Percentiles rank a stretch among this genome's conserved stretches.
Conservation (phyloP, 2,888 invertebrate species). For the Tipula lateralis region DNA sequence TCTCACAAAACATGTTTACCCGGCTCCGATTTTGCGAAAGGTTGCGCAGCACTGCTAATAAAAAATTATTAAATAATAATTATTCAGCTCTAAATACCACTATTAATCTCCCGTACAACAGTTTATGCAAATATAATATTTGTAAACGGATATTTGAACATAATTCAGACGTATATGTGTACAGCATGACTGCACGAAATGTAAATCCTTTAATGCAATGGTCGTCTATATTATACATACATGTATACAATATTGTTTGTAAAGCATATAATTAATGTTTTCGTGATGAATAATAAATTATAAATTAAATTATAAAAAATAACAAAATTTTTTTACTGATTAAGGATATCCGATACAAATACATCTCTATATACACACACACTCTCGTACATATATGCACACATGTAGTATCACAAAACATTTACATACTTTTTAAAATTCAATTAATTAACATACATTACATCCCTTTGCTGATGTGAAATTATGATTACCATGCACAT, state of each 20-base stretch:
- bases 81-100: no score
- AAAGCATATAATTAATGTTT: background rate
- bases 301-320: background rate
- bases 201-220: background rate
- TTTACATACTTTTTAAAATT: background rate
- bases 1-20: background rate
- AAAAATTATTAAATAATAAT: no score
- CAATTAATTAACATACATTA: background rate
- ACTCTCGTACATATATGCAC: no score
- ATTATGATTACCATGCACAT: background rate
- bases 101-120: no score
- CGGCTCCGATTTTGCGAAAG: background rate
- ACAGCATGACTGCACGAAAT: no score
- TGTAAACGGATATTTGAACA: background rate
- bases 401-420: background rate
- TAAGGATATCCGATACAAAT: slow-evolving; percentile 19
- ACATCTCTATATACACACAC: background rate
- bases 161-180: background rate
- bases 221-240: background rate
- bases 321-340: background rate
- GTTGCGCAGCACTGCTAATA: no score
- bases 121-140: background rate
- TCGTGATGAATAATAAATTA: slow-evolving; percentile 19
- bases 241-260: background rate
- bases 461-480: background rate